These are phyloP conservation scores for Achatina immaculata DNA, from an alignment of 1,140 invertebrate species.

Conservation along the genomic window DNA sequence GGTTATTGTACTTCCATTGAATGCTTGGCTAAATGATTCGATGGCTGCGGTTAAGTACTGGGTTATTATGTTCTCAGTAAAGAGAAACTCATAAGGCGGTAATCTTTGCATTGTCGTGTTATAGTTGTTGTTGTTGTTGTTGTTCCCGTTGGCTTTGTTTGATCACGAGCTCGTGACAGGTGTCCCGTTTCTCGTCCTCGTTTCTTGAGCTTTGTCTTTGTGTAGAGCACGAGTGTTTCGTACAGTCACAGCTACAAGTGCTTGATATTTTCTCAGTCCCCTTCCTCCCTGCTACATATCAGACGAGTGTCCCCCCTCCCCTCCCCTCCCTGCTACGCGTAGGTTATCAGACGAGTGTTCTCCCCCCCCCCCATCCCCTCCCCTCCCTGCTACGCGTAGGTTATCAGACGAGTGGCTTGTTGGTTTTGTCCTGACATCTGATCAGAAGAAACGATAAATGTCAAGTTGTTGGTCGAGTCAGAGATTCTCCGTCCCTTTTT, in stretches of 20 bases:
- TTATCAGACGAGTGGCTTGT: conserved; percentile 8
- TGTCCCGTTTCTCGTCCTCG: background rate
- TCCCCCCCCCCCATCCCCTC: background rate
- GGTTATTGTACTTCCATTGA: too few relatives aligned
- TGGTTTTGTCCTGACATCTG: too few relatives aligned
- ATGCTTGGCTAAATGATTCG: too few relatives aligned
- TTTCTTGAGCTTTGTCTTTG: background rate
- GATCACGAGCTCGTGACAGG: background rate
- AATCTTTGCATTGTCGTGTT: too few relatives aligned
- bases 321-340: background rate
- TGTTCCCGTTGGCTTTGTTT: background rate
- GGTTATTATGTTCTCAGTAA: background rate
- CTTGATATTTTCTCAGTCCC: too few relatives aligned
- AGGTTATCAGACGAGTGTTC: background rate
- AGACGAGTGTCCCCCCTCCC: conserved; percentile 1
- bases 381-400: background rate
- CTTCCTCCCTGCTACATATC: too few relatives aligned
- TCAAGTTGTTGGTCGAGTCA: too few relatives aligned
- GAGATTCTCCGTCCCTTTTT: too few relatives aligned
- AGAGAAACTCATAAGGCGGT: background rate
- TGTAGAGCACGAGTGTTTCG: background rate
- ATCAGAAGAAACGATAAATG: too few relatives aligned
- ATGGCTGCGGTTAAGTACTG: too few relatives aligned
- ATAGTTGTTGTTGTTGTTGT: background rate
- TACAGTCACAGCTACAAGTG: background rate